Evolutionary conservation across 2,797 vertebrate species (phyloP).

Genomic region (Pempheris klunzingeri): DNA sequence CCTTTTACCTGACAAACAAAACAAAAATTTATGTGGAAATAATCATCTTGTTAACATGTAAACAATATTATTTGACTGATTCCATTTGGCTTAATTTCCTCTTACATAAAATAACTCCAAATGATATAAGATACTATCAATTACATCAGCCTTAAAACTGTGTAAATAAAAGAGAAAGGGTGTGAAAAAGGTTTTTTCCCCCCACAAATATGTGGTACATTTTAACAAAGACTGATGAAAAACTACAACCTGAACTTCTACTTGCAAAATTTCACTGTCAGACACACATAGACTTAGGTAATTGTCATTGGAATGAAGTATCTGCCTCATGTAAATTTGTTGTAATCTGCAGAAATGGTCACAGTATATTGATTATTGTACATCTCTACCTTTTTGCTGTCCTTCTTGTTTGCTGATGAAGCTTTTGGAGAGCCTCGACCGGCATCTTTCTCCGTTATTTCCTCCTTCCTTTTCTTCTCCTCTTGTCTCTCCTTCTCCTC

Average conservation of each 20-base stretch:
- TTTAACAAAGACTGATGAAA: not conserved
- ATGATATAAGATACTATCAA: not conserved
- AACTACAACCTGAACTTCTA: not conserved
- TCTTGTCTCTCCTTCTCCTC: conserved; percentile 94
- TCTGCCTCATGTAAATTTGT: not conserved
- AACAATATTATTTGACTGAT: not conserved
- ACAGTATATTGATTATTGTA: not conserved
- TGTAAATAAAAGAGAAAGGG: too few species aligned
- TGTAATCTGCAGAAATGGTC: not conserved
- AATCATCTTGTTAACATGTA: not conserved
- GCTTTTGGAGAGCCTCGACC: conserved; percentile 82
- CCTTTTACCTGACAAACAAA: conserved; percentile 86
- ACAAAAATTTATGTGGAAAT: not conserved
- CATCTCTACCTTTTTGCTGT: conserved; percentile 88
- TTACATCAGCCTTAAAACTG: conserved; percentile 1
- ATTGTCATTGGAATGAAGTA: not conserved
- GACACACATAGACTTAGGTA: not conserved
- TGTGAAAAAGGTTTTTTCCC: not conserved
- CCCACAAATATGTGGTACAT: not conserved
- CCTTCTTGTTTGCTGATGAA: conserved; percentile 83
- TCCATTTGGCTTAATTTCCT: not conserved
- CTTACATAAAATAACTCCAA: not conserved
- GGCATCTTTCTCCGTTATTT: conserved; percentile 81
- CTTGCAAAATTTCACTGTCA: not conserved
- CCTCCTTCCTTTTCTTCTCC: conserved; percentile 89